phyloP scores from a whole-genome alignment of 2,888 invertebrate species.

The Candidula unifasciata region DNA sequence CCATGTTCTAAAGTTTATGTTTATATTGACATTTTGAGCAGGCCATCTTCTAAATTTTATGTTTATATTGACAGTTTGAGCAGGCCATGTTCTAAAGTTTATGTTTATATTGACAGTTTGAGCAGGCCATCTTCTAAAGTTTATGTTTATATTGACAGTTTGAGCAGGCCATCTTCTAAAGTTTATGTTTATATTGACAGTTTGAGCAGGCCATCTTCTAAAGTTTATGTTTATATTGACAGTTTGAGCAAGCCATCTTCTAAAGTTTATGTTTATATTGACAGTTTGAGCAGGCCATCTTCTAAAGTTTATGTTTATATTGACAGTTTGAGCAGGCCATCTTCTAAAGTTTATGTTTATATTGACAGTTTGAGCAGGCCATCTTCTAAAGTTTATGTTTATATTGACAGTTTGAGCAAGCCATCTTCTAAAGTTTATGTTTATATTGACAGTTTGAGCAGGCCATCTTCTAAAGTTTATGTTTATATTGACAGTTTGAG shows the following conservation, averaged over 20 bases:
- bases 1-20: constrained; percentile 80
- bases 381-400: constrained; percentile 78
- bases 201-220: constrained; percentile 86
- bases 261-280: constrained; percentile 31
- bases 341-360: constrained; percentile 30
- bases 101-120: constrained; percentile 79
- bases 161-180: constrained; percentile 84
- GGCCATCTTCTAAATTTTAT: constrained; percentile 81
- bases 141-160: constrained; percentile 78
- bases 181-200: constrained; percentile 46
- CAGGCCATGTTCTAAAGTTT: constrained; percentile 83
- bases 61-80: constrained; percentile 79
- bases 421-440: constrained; percentile 80
- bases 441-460: constrained; percentile 81
- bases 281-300: constrained; percentile 86
- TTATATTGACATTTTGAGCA: constrained; percentile 81
- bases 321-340: constrained; percentile 85
- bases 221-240: constrained; percentile 36
- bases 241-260: constrained; percentile 86
- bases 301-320: constrained; percentile 25
- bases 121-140: constrained; percentile 83
- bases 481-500: constrained; percentile 79
- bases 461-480: constrained; percentile 81
- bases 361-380: constrained; percentile 83
- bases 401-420: constrained; percentile 82